Evolutionary conservation across 2,113 vertebrate genomes (phyloP).

Genomic region (Puntigrus tetrazona): DNA sequence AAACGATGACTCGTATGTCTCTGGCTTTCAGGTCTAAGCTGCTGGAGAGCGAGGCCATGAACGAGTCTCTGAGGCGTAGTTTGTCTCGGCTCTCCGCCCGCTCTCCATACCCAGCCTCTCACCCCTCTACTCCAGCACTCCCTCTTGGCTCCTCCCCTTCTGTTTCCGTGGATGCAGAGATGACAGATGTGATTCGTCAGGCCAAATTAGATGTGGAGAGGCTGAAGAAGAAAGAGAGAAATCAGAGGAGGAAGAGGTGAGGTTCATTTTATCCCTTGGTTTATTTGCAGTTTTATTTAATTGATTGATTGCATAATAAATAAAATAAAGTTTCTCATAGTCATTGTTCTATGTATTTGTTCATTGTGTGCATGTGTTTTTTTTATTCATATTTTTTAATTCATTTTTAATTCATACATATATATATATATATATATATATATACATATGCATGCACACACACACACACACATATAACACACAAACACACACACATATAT

Average conservation of each 20-base stretch:
- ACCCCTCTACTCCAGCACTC: constrained; percentile 60
- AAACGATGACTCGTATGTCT: background rate
- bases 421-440: too few relatives aligned
- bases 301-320: too few relatives aligned
- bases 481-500: too few relatives aligned
- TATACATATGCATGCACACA: too few relatives aligned
- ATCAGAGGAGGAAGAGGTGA: constrained; percentile 87
- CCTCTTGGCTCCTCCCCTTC: constrained; percentile 75
- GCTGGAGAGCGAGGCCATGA: constrained; percentile 95
- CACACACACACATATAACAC: too few relatives aligned
- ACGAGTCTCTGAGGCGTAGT: constrained; percentile 88
- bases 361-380: too few relatives aligned
- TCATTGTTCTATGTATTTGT: too few relatives aligned
- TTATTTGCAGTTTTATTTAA: too few relatives aligned
- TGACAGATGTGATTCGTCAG: constrained; percentile 84
- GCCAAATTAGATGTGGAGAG: constrained; percentile 93
- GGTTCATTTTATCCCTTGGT: background rate
- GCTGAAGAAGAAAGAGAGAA: constrained; percentile 90
- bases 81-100: constrained; percentile 79
- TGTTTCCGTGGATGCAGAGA: constrained; percentile 82
- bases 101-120: constrained; percentile 69
- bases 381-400: too few relatives aligned
- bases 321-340: too few relatives aligned
- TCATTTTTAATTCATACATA: too few relatives aligned
- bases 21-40: constrained; percentile 83